Percentiles rank a stretch among this genome's conserved stretches.
phyloP scores from a whole-genome alignment of 2,888 invertebrate genomes.

The Eretmocerus hayati region DNA sequence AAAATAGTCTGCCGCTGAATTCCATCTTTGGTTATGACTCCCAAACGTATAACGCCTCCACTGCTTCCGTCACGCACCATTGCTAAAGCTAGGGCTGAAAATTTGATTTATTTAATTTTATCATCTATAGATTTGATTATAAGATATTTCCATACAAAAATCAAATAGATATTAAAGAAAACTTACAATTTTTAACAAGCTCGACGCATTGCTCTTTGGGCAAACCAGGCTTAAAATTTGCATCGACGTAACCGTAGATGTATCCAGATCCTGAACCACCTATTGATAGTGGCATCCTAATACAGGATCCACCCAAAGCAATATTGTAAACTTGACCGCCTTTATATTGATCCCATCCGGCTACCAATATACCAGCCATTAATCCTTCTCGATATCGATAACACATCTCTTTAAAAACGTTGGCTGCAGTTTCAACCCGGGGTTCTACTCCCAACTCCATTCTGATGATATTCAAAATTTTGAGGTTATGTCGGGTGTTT shows the following conservation, averaged over 20 bases:
- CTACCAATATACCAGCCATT: constrained; percentile 90
- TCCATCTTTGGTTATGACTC: constrained; percentile 78
- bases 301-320: constrained; percentile 83
- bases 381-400: constrained; percentile 94
- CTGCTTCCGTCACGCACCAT: constrained; percentile 91
- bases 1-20: constrained; percentile 68
- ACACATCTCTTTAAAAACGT: constrained; percentile 88
- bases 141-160: no score
- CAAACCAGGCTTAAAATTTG: constrained; percentile 83
- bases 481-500: no score
- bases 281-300: constrained; percentile 77
- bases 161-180: background rate
- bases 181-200: constrained; percentile 78
- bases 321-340: constrained; percentile 74
- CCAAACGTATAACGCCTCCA: constrained; percentile 86
- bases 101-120: background rate
- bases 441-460: constrained; percentile 78
- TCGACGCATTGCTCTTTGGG: constrained; percentile 75
- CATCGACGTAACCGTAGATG: constrained; percentile 90
- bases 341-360: constrained; percentile 89
- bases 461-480: constrained; percentile 43
- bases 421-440: constrained; percentile 82
- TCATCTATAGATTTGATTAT: background rate
- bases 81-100: constrained; percentile 76
- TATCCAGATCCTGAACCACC: constrained; percentile 95